Base-by-base conservation (phyloP, 2,113 vertebrate species). In the Apistogramma diplotaenia region DNA sequence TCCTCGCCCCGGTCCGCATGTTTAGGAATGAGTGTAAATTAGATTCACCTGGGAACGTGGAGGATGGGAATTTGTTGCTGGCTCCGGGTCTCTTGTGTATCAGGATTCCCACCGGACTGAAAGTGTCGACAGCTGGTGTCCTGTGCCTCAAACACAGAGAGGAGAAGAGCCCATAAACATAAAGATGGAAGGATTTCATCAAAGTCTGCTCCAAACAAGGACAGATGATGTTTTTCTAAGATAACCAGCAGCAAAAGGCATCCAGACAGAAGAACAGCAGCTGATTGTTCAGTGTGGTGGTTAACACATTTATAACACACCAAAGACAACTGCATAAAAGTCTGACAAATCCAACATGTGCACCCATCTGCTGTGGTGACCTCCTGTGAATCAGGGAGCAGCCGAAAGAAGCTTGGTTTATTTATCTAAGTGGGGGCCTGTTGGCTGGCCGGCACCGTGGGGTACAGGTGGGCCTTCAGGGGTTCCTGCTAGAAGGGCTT, bases 121-220 rank as follows among this genome's bases (percentile, higher is more conserved):
- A 19, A 75, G 74, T 72, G 84, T 85, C 84, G 91, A 87, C 87
- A 91, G 73, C 79, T 84, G 85, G 72, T 60, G 79, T 81, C 82
- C 51, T 57, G 11, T 15, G n/a, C 54, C 31, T 80, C 65, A 71
- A 46, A 74, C 53, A 59, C 16, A 83, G 86, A 85, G 79, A 37
- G 25, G 13, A 18, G 62, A 75, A 70, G 58, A 78, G 81, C 62
- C 83, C 87, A 85, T 79, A 89, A 89, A 86, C 89, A 75, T 40
- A 65, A 29, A 78, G 49, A 83, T 43, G 55, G 46, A 79, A 61
- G 0, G 56, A 79, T 86, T 79, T 73, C 55, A 76, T 86, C 78
- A 82, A 25, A 25, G 76, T 49, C 8, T 59, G 8, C 18, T 61
- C 82, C 27, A 60, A 23, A 78, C 23, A 75, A 65, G 80, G 85